Evolutionary conservation across 1,140 invertebrate species (phyloP).

Genomic region (Drusus annulatus): DNA sequence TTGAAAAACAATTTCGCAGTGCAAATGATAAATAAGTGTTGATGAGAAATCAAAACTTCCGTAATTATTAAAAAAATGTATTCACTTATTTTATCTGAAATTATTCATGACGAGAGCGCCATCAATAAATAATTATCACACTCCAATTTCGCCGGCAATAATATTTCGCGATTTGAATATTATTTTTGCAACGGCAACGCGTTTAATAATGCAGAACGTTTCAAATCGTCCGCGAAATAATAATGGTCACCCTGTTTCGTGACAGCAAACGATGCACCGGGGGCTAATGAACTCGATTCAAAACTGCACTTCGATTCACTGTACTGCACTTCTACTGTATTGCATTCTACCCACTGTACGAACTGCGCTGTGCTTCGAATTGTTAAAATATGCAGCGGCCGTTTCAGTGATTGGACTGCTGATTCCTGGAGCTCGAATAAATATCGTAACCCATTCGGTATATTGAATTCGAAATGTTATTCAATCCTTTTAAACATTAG

Average conservation of each 20-base stretch:
- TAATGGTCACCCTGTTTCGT: constrained; percentile 30
- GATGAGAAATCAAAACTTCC: no score
- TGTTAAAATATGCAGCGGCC: constrained; percentile 32
- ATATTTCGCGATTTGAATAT: no score
- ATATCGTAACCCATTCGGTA: constrained; percentile 11
- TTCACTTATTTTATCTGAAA: no score
- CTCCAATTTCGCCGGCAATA: no score
- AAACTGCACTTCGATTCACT: constrained; percentile 43
- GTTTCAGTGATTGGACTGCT: constrained; percentile 26
- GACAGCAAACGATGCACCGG: constrained; percentile 8
- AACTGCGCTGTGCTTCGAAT: not conserved
- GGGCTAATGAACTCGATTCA: constrained; percentile 49
- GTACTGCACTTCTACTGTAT: not conserved
- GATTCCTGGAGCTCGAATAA: constrained; percentile 29
- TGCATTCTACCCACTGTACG: no score
- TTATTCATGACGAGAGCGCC: no score
- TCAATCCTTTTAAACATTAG: no score
- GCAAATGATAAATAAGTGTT: no score
- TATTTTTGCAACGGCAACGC: not conserved
- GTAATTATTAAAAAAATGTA: no score
- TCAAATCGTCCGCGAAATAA: constrained; percentile 19
- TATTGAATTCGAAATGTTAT: not conserved
- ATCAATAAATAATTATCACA: no score
- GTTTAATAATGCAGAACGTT: constrained; percentile 6
- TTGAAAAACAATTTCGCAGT: no score